These are phyloP conservation scores for Caranx melampygus DNA, from an alignment of 2,113 vertebrate species.

Conservation along the genomic window DNA sequence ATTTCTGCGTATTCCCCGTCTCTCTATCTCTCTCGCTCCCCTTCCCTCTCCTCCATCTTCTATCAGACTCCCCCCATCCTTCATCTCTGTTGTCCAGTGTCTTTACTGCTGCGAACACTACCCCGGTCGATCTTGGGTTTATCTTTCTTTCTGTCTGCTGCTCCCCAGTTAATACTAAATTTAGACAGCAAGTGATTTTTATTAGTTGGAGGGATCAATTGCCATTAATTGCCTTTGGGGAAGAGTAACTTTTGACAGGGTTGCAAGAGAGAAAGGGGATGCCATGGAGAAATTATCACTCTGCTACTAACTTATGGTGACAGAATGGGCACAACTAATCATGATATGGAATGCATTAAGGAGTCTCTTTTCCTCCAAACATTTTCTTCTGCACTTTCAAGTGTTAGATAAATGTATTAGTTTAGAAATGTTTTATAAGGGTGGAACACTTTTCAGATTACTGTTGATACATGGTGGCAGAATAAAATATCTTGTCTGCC, in stretches of 20 bases:
- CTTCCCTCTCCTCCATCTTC: conserved; percentile 19
- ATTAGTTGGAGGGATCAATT: conserved; percentile 45
- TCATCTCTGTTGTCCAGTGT: conserved; percentile 4
- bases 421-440: conserved; percentile 50
- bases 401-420: conserved; percentile 45
- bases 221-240: conserved; percentile 58
- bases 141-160: background rate
- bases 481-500: conserved; percentile 46
- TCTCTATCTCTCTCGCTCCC: too few relatives aligned
- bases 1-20: conserved; percentile 22
- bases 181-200: conserved; percentile 51
- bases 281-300: conserved; percentile 48
- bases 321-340: conserved; percentile 71
- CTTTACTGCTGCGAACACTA: conserved; percentile 13
- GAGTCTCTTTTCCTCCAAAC: conserved; percentile 23
- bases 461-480: conserved; percentile 45
- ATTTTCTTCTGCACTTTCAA: conserved; percentile 49
- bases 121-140: conserved; percentile 15
- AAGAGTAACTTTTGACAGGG: conserved; percentile 59
- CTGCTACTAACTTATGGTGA: conserved; percentile 52
- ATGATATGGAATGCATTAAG: conserved; percentile 58
- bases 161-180: conserved; percentile 42
- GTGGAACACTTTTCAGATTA: conserved; percentile 38
- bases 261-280: conserved; percentile 39
- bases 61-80: conserved; percentile 16